Conservation (phyloP, 2,113 vertebrate species). For the Prionailurus bengalensis region DNA sequence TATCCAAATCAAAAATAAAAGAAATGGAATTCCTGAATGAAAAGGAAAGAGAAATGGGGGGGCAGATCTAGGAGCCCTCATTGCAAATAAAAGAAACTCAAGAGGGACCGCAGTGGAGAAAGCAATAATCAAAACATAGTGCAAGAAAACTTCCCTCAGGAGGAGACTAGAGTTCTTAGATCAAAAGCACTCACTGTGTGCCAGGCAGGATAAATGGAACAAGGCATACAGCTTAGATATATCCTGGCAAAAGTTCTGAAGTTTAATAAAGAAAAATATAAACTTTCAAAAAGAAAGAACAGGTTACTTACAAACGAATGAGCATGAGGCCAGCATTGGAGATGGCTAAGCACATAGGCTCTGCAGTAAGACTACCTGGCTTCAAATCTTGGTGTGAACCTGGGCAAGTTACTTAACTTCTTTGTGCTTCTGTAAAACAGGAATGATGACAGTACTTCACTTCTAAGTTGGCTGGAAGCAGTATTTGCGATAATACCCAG, state of each 20-base stretch:
- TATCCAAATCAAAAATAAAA: slow-evolving; percentile 9
- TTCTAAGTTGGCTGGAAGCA: neutral
- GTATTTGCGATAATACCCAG: neutral
- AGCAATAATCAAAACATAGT: neutral
- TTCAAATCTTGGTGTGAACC: slow-evolving; percentile 28
- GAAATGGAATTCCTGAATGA: slow-evolving; percentile 39
- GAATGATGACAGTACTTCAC: neutral
- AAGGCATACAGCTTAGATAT: neutral
- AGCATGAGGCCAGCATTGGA: neutral
- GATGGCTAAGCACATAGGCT: neutral
- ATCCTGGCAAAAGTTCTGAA: neutral
- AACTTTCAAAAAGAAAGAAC: slow-evolving; percentile 4
- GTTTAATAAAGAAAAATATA: neutral
- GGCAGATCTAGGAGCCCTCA: neutral
- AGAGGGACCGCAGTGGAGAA: neutral
- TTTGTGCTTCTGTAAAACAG: neutral
- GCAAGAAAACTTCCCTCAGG: neutral
- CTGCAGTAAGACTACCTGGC: slow-evolving; percentile 2
- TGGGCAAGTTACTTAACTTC: neutral
- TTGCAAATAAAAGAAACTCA: neutral
- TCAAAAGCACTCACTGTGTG: neutral
- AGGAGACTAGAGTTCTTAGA: neutral
- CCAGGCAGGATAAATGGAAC: neutral
- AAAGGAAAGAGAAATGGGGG: slow-evolving; percentile 11
- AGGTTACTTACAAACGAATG: slow-evolving; percentile 8